Conservation (phyloP, 2,797 vertebrate species). For the Buceros bicornis region DNA sequence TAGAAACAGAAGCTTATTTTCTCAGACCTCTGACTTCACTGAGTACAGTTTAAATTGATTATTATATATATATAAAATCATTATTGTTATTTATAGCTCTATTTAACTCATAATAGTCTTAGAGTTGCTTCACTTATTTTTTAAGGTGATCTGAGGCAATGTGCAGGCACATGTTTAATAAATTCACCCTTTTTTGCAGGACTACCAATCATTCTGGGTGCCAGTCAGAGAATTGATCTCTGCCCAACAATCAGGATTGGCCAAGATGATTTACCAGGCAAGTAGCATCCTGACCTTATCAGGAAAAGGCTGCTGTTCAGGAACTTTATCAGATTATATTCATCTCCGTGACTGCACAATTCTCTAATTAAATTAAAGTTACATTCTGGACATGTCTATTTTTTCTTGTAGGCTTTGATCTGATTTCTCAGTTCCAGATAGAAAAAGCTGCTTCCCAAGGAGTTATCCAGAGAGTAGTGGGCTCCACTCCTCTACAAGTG, state of each 20-base stretch:
- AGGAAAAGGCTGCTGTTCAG: neutral
- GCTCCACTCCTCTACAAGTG: conserved; percentile 83
- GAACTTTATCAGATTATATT: neutral
- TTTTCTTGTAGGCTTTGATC: conserved; percentile 85
- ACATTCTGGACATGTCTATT: neutral
- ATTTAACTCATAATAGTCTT: neutral
- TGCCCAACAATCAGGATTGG: conserved; percentile 85
- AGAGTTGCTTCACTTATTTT: neutral
- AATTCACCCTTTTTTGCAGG: conserved; percentile 74
- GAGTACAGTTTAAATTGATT: neutral
- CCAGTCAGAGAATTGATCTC: conserved; percentile 79
- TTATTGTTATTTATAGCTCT: neutral
- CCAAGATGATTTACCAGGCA: conserved; percentile 88
- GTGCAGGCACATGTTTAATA: neutral
- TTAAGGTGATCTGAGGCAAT: neutral
- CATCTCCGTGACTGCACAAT: neutral
- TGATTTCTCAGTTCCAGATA: conserved; percentile 93
- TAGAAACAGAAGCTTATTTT: neutral
- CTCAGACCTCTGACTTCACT: neutral
- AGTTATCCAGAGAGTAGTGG: conserved; percentile 83
- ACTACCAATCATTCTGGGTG: conserved; percentile 83
- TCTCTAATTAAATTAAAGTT: neutral
- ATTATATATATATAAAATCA: neutral
- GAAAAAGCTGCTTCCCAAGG: conserved; percentile 88
- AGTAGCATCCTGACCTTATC: conserved; percentile 38